phyloP scores from a whole-genome alignment of 2,888 invertebrate species.

The Lypha dubia region DNA sequence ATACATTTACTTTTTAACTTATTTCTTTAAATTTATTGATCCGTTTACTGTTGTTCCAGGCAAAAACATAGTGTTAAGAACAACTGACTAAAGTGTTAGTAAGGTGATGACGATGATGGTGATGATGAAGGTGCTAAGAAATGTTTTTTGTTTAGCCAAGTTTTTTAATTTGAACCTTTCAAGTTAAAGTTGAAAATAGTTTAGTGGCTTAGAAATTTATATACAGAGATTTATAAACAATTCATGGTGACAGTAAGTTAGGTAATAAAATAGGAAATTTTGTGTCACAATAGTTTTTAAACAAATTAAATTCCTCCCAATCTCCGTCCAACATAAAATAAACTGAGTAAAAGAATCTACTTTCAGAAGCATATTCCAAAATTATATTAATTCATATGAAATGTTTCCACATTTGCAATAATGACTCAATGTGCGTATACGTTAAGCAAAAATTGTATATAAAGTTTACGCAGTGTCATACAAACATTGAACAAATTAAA shows the following conservation, averaged over 20 bases:
- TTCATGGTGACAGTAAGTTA: not conserved
- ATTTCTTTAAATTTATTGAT: constrained; percentile 56
- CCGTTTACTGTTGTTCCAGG: constrained; percentile 9
- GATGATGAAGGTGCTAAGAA: not conserved
- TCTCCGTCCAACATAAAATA: too few relatives aligned
- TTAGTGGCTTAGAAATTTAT: not conserved
- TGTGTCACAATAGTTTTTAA: too few relatives aligned
- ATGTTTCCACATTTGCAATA: too few relatives aligned
- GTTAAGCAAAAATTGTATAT: too few relatives aligned
- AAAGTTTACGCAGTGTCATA: too few relatives aligned
- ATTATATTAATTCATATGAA: too few relatives aligned
- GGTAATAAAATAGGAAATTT: too few relatives aligned
- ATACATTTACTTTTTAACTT: constrained; percentile 49
- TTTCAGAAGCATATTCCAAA: too few relatives aligned
- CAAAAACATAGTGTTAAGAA: constrained; percentile 5
- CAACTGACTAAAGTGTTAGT: constrained; percentile 3
- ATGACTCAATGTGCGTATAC: too few relatives aligned
- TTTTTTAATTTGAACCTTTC: not conserved
- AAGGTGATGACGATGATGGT: not conserved
- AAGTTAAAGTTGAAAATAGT: not conserved
- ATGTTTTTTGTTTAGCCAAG: not conserved
- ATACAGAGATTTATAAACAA: not conserved
- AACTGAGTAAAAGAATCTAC: too few relatives aligned
- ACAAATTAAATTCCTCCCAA: too few relatives aligned
- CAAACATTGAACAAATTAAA: too few relatives aligned